Evolutionary conservation across 2,888 invertebrate genomes (phyloP), one percentile per base, ranked within the genome.

Genomic region (Dicyrtomina minuta): DNA sequence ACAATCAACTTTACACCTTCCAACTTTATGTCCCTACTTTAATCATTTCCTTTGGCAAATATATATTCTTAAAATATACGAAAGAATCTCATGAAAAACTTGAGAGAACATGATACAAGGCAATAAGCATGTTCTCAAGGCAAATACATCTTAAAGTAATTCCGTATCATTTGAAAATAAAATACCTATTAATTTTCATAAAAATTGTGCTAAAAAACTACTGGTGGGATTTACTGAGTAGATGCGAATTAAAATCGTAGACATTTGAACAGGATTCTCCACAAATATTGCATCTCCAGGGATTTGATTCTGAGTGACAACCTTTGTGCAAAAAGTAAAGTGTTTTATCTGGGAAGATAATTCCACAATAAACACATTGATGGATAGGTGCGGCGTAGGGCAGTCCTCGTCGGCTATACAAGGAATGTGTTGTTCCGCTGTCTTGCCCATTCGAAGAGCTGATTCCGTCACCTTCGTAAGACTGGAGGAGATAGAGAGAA

Each of bases 271-370:
- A 94, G 81, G 92, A 90, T 82, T 94, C 93, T 60, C 96, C 96
- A 83, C 97, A 98, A 79, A 97, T 93, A 84, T 97, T 97, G 84
- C 96, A 96, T 84, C 95, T 95, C 90, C 90, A 97, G 0, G 97
- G 96, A 84, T 96, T 96, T 77, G 93, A 91, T 81, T 95, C 94
- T 79, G 96, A 96, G 84, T 98, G 97, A 82, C 97, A 93, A 77
- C 96, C 96, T 85, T 96, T 96, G 86, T 98, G 97, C 76, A 98
- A 87, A 84, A 96, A 94, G 84, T 96, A 96, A 69, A 97, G 86
- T 0, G 96, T 97, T 81, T 93, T 92, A 83, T 98, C 96, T 44
- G 94, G 93, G 84, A 96, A 98, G 59, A 91, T 89, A 80, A 98
- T 95, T 79, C 93, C 91, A 84, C 97, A 98, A 83, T 92, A 93